A percentile compares a stretch with the other conserved stretches of the same genome.
These are phyloP conservation scores for Polyommatus iphigenia DNA, from an alignment of 2,888 invertebrate genomes.

Conservation along the genomic window DNA sequence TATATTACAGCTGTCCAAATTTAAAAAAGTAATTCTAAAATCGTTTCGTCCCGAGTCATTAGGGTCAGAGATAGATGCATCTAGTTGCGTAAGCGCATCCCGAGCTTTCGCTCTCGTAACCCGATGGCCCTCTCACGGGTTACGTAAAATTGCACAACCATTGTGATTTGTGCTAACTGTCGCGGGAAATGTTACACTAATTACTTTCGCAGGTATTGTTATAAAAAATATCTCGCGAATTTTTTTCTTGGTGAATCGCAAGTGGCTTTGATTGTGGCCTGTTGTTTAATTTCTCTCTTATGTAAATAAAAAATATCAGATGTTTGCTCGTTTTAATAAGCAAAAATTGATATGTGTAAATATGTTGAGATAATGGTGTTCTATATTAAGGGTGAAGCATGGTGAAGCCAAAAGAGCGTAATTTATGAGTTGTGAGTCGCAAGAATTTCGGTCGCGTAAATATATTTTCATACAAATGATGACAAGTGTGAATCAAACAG, in stretches of 20 bases:
- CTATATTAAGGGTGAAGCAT: too few relatives aligned
- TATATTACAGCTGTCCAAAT: neutral
- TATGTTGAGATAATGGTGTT: too few relatives aligned
- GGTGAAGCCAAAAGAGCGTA: too few relatives aligned
- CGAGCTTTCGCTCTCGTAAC: conserved; percentile 46
- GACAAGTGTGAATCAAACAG: too few relatives aligned
- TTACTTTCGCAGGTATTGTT: conserved; percentile 40
- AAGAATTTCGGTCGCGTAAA: too few relatives aligned
- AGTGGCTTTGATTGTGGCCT: neutral
- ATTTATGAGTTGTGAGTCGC: too few relatives aligned
- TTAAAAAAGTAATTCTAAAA: neutral
- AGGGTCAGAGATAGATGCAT: neutral
- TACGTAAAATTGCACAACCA: conserved; percentile 63
- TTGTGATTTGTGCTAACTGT: conserved; percentile 46
- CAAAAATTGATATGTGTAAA: too few relatives aligned
- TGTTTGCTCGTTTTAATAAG: too few relatives aligned
- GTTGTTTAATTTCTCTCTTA: neutral
- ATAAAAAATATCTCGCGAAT: neutral
- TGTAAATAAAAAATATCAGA: neutral
- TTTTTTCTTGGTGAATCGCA: neutral
- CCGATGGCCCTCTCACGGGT: conserved; percentile 46
- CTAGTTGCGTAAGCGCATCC: conserved; percentile 63
- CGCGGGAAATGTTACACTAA: conserved; percentile 49
- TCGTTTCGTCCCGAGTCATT: conserved; percentile 10
- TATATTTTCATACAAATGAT: too few relatives aligned